Evolutionary conservation across 2,113 vertebrate genomes (phyloP).

Genomic region (Riparia riparia): DNA sequence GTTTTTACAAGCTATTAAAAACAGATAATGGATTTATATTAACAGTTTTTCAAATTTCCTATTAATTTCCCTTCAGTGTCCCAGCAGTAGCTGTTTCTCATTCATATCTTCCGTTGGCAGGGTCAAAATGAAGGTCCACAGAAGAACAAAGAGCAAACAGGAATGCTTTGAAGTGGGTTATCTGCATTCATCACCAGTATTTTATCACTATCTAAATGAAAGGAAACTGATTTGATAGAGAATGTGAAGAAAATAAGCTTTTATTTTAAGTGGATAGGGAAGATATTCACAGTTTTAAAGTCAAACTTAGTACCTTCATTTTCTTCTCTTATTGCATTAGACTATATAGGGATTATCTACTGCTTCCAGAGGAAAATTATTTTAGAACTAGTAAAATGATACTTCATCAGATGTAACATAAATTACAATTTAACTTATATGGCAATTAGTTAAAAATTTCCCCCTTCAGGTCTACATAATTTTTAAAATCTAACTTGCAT

Average conservation of each 20-base stretch:
- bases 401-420: not conserved
- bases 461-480: not conserved
- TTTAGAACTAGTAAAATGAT: not conserved
- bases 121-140: not conserved
- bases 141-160: not conserved
- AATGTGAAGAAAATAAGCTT: not conserved
- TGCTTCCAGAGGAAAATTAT: not conserved
- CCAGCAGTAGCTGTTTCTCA: not conserved
- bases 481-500: not conserved
- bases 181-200: not conserved
- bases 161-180: not conserved
- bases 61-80: not conserved
- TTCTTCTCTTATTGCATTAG: not conserved
- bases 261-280: not conserved
- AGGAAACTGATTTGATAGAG: not conserved
- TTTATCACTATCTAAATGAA: not conserved
- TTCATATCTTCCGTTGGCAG: not conserved
- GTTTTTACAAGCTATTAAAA: not conserved
- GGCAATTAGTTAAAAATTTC: not conserved
- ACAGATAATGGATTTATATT: not conserved
- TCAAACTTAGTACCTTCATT: not conserved
- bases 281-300: not conserved
- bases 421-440: not conserved
- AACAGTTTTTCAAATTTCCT: not conserved
- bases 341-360: not conserved